phyloP scores from a whole-genome alignment of 2,888 invertebrate species.

The Timema podura region DNA sequence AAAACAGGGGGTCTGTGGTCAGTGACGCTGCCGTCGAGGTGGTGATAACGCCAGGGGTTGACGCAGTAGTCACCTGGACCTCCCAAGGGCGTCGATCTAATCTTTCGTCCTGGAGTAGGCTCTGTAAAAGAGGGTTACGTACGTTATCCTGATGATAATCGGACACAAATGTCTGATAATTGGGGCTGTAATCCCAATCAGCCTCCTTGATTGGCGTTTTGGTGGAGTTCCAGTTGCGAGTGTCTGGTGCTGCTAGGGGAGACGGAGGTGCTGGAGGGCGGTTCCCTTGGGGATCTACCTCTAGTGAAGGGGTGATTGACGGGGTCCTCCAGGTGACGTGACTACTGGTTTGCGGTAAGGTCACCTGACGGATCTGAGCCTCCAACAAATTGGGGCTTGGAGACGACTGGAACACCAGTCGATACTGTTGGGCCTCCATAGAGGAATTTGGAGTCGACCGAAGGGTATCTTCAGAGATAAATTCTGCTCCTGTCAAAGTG shows the following conservation, averaged over 20 bases:
- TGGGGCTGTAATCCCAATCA: too few relatives aligned
- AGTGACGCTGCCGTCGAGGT: constrained; percentile 51
- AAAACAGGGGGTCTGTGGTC: constrained; percentile 58
- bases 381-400: constrained; percentile 47
- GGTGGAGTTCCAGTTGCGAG: too few relatives aligned
- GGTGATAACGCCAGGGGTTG: not conserved
- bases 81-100: not conserved
- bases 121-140: not conserved
- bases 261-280: too few relatives aligned
- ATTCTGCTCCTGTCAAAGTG: too few relatives aligned
- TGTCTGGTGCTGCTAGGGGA: too few relatives aligned
- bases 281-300: not conserved
- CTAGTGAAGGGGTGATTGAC: not conserved
- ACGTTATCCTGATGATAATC: constrained; percentile 9
- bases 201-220: too few relatives aligned
- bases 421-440: constrained; percentile 43
- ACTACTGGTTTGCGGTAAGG: constrained; percentile 39
- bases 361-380: constrained; percentile 34
- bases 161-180: too few relatives aligned
- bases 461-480: too few relatives aligned
- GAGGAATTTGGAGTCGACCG: too few relatives aligned
- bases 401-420: constrained; percentile 23
- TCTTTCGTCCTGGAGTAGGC: constrained; percentile 7
- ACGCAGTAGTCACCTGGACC: constrained; percentile 29
- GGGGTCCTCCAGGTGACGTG: constrained; percentile 42